Conservation (phyloP, 2,888 invertebrate species). For the Aphidius colemani region DNA sequence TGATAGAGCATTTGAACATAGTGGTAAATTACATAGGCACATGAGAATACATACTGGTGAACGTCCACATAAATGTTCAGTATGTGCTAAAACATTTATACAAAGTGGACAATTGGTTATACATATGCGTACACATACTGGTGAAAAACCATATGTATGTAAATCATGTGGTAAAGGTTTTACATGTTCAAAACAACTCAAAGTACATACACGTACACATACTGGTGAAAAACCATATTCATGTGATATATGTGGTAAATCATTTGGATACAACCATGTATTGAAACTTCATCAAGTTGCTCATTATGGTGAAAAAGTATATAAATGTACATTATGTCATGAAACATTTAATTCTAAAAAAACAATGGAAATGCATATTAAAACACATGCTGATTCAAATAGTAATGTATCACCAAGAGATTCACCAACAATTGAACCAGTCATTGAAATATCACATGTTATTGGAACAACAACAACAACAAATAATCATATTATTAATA, state of each 20-base stretch:
- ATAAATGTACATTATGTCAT: conserved; percentile 90
- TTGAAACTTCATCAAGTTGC: conserved; percentile 87
- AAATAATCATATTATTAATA: conserved; percentile 8
- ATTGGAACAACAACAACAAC: conserved; percentile 41
- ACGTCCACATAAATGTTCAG: conserved; percentile 85
- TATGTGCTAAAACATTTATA: conserved; percentile 88
- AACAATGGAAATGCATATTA: conserved; percentile 87
- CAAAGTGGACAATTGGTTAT: conserved; percentile 90
- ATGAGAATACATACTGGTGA: conserved; percentile 91
- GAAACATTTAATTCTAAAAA: conserved; percentile 90
- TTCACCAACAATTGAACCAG: conserved; percentile 52
- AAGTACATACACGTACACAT: conserved; percentile 89
- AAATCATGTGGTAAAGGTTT: conserved; percentile 86
- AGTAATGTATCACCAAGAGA: conserved; percentile 53
- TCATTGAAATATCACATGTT: conserved; percentile 52
- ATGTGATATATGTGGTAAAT: conserved; percentile 88
- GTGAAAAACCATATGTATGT: conserved; percentile 83
- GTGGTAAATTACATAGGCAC: conserved; percentile 87
- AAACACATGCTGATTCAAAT: conserved; percentile 70
- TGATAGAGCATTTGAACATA: conserved; percentile 87
- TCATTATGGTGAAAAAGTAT: conserved; percentile 89
- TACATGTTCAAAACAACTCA: conserved; percentile 89
- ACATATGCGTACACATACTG: conserved; percentile 88
- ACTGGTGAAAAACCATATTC: conserved; percentile 91
- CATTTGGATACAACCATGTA: conserved; percentile 91